Evolutionary conservation across 2,113 vertebrate genomes (phyloP).

Genomic region (Verasper variegatus): DNA sequence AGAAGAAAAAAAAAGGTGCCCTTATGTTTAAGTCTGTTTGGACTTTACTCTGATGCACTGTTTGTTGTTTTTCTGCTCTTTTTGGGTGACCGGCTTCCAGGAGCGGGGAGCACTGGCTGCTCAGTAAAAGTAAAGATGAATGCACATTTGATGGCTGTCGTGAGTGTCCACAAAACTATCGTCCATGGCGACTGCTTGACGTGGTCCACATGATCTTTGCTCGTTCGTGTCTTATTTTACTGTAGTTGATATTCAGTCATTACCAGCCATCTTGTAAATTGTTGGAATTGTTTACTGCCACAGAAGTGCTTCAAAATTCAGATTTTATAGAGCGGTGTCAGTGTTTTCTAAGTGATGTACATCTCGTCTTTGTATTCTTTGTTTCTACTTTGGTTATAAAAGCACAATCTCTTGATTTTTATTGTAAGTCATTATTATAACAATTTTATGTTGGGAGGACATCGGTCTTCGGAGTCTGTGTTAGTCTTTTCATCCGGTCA

Average conservation of each 20-base stretch:
- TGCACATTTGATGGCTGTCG: constrained; percentile 69
- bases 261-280: constrained; percentile 86
- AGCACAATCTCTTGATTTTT: constrained; percentile 98
- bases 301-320: constrained; percentile 91
- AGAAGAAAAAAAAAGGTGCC: constrained; percentile 29
- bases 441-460: constrained; percentile 85
- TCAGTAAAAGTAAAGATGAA: constrained; percentile 56
- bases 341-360: constrained; percentile 85
- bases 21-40: constrained; percentile 61
- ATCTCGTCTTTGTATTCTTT: constrained; percentile 80
- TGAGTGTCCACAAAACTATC: constrained; percentile 61
- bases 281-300: constrained; percentile 87
- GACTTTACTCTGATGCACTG: constrained; percentile 67
- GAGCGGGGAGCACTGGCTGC: constrained; percentile 48
- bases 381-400: constrained; percentile 92
- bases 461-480: constrained; percentile 44
- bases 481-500: constrained; percentile 55
- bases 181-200: constrained; percentile 57
- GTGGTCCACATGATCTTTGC: constrained; percentile 65
- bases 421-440: constrained; percentile 94
- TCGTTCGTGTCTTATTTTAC: constrained; percentile 69
- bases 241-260: constrained; percentile 74
- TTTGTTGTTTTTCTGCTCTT: constrained; percentile 58
- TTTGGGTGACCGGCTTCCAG: constrained; percentile 50
- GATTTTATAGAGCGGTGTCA: constrained; percentile 95